A percentile compares a stretch with the other conserved stretches of the same genome.
Conservation (phyloP, 2,797 vertebrate species). For the Enteromius treurensis region DNA sequence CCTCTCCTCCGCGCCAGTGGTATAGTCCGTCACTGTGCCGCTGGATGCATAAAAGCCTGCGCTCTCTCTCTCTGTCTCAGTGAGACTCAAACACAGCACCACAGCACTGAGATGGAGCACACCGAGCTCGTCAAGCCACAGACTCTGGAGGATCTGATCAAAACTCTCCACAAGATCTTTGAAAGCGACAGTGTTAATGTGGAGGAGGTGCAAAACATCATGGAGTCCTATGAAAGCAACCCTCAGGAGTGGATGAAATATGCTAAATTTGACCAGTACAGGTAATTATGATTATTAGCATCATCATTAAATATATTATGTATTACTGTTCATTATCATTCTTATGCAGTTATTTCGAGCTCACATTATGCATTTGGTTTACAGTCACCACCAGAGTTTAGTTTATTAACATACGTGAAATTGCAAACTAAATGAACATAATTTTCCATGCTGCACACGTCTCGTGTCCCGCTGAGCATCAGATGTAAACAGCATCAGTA, state of each 20-base stretch:
- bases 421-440: background rate
- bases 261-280: slow-evolving; percentile 90
- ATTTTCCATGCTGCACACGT: background rate
- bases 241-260: slow-evolving; percentile 87
- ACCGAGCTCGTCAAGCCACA: slow-evolving; percentile 83
- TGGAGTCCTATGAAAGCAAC: slow-evolving; percentile 92
- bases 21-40: slow-evolving; percentile 23
- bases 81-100: background rate
- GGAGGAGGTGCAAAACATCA: slow-evolving; percentile 87
- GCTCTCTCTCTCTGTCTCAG: background rate
- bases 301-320: background rate
- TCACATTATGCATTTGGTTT: too few species aligned
- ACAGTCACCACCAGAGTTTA: background rate
- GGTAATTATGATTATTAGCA: slow-evolving; percentile 69
- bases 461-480: background rate
- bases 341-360: background rate
- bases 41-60: slow-evolving; percentile 48
- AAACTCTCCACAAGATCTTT: slow-evolving; percentile 85
- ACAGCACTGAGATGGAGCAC: slow-evolving; percentile 76
- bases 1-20: background rate
- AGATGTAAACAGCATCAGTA: background rate
- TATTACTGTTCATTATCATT: slow-evolving; percentile 1
- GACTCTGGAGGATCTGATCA: slow-evolving; percentile 84
- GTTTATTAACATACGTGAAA: background rate
- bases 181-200: slow-evolving; percentile 82